Percentiles rank a stretch among this genome's conserved stretches.
phyloP scores from a whole-genome alignment of 2,113 vertebrate species.

The Micronisus gabar region DNA sequence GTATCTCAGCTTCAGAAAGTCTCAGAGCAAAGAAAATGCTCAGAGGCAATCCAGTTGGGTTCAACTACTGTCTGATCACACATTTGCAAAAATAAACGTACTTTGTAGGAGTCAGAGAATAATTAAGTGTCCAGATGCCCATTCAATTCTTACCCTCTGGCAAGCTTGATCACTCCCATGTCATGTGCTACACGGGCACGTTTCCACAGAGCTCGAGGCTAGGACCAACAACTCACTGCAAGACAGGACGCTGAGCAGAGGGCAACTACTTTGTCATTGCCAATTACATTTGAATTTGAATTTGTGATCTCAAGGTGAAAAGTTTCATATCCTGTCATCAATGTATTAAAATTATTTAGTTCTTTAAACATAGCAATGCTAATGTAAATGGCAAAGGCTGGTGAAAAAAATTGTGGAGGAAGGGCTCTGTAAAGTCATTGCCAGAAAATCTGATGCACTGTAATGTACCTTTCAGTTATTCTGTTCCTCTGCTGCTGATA shows the following conservation, averaged over 20 bases:
- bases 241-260: background rate
- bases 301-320: background rate
- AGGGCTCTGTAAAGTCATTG: background rate
- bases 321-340: background rate
- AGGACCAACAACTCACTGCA: background rate
- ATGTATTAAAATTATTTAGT: background rate
- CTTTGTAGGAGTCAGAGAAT: background rate
- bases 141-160: background rate
- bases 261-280: background rate
- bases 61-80: background rate
- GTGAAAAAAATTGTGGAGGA: background rate
- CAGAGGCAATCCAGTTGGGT: background rate
- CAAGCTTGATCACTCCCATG: background rate
- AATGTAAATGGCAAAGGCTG: background rate
- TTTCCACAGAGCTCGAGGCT: background rate
- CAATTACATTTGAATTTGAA: background rate
- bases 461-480: background rate
- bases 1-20: background rate
- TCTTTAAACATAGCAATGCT: background rate
- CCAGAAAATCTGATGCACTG: accelerated
- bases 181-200: background rate
- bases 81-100: background rate
- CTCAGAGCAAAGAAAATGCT: background rate
- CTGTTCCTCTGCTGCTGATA: background rate
- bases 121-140: slow-evolving; percentile 24